Percentiles rank a stretch among this genome's conserved stretches.
phyloP scores from a whole-genome alignment of 2,888 invertebrate genomes.

The Sinelater perroti region DNA sequence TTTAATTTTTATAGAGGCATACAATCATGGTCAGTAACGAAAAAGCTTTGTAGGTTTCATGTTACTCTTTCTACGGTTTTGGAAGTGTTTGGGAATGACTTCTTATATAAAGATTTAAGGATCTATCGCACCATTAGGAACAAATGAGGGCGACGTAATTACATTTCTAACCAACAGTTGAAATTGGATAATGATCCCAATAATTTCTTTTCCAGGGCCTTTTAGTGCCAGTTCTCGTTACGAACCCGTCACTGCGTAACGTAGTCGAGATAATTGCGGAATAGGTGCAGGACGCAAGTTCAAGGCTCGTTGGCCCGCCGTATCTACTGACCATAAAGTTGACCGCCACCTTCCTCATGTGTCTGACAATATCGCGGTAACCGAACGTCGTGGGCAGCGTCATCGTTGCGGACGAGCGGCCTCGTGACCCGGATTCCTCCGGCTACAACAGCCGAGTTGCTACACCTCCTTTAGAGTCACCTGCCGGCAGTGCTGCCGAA shows the following conservation, averaged over 20 bases:
- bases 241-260: background rate
- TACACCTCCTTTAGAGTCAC: slow-evolving; percentile 35
- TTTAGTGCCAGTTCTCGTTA: too few species aligned
- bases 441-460: slow-evolving; percentile 34
- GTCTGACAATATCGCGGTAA: slow-evolving; percentile 25
- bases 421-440: slow-evolving; percentile 56
- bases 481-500: slow-evolving; percentile 35
- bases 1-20: too few species aligned
- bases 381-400: slow-evolving; percentile 51
- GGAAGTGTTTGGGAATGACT: too few species aligned
- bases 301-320: slow-evolving; percentile 6
- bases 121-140: too few species aligned
- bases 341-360: slow-evolving; percentile 32
- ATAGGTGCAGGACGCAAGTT: background rate
- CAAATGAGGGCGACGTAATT: too few species aligned
- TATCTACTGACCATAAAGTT: slow-evolving; percentile 29
- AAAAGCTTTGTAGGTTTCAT: too few species aligned
- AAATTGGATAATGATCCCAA: too few species aligned
- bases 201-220: too few species aligned
- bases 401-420: slow-evolving; percentile 59
- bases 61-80: too few species aligned
- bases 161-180: too few species aligned
- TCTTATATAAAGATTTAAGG: too few species aligned
- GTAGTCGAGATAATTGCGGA: background rate
- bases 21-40: too few species aligned